Percentiles rank a stretch among this genome's conserved stretches.
These are phyloP conservation scores for Tenthredo livida DNA, from an alignment of 2,888 invertebrate genomes.

Conservation along the genomic window DNA sequence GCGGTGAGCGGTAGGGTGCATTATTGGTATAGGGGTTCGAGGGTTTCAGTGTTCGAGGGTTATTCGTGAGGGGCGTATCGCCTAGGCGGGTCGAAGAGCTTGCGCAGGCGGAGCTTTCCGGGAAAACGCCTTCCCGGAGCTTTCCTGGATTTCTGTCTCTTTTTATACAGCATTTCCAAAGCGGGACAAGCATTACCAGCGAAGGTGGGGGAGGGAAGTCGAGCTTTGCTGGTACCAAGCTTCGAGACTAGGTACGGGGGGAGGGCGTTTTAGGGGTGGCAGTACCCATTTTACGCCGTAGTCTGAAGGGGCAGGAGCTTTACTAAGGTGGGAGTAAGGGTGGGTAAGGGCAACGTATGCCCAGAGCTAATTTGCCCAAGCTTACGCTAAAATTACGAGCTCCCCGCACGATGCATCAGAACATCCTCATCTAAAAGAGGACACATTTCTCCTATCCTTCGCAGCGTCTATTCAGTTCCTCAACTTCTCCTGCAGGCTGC, in stretches of 20 bases:
- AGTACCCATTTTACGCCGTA: conserved; percentile 52
- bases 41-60: conserved; percentile 50
- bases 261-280: conserved; percentile 51
- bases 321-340: neutral
- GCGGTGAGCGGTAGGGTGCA: conserved; percentile 59
- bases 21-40: conserved; percentile 56
- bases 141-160: conserved; percentile 57
- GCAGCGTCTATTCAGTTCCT: neutral
- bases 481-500: neutral
- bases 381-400: conserved; percentile 73
- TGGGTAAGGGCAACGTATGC: conserved; percentile 73
- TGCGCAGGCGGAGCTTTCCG: conserved; percentile 74
- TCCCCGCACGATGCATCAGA: conserved; percentile 71
- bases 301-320: conserved; percentile 42
- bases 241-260: neutral
- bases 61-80: conserved; percentile 69
- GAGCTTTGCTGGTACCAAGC: neutral
- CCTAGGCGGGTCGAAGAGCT: conserved; percentile 70
- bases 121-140: conserved; percentile 68
- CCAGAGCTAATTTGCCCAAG: conserved; percentile 74
- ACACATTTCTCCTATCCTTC: conserved; percentile 3
- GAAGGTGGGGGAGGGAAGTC: conserved; percentile 30
- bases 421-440: conserved; percentile 62
- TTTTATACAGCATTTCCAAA: conserved; percentile 24
- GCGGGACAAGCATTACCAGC: conserved; percentile 38